Percentiles rank a stretch among this genome's conserved stretches.
phyloP scores from a whole-genome alignment of 2,888 invertebrate species.

The Horisme vitalbata region DNA sequence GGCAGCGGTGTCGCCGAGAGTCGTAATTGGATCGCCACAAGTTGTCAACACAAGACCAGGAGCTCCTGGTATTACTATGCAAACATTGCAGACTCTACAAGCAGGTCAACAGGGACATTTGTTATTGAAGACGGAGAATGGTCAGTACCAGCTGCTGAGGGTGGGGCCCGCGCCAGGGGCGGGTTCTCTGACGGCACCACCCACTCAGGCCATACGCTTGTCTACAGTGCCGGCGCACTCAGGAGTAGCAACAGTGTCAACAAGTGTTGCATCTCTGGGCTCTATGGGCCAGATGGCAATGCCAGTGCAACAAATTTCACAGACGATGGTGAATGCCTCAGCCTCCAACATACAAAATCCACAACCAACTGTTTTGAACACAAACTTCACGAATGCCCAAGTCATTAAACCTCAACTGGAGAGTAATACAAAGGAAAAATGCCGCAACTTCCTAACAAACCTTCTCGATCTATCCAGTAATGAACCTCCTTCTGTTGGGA shows the following conservation, averaged over 20 bases:
- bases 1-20: conserved; percentile 89
- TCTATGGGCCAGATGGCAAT: conserved; percentile 47
- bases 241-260: conserved; percentile 71
- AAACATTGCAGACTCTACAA: conserved; percentile 92
- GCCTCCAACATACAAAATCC: conserved; percentile 12
- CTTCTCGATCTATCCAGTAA: conserved; percentile 96
- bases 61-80: conserved; percentile 92
- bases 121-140: conserved; percentile 97
- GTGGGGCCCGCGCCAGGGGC: conserved; percentile 89
- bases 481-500: conserved; percentile 96
- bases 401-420: conserved; percentile 85
- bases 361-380: conserved; percentile 14
- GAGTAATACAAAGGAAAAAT: conserved; percentile 91
- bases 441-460: conserved; percentile 98
- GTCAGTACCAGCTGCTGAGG: conserved; percentile 95
- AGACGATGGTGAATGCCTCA: conserved; percentile 18
- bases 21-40: conserved; percentile 91
- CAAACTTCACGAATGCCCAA: conserved; percentile 47
- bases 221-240: conserved; percentile 87
- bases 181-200: conserved; percentile 81
- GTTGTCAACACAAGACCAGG: conserved; percentile 95
- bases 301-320: conserved; percentile 36
- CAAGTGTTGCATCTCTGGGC: conserved; percentile 62
- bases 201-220: conserved; percentile 90
- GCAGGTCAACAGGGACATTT: conserved; percentile 94